These are phyloP conservation scores for Pseudolaguvia tuberculata DNA, from an alignment of 2,113 vertebrate species.

Conservation along the genomic window DNA sequence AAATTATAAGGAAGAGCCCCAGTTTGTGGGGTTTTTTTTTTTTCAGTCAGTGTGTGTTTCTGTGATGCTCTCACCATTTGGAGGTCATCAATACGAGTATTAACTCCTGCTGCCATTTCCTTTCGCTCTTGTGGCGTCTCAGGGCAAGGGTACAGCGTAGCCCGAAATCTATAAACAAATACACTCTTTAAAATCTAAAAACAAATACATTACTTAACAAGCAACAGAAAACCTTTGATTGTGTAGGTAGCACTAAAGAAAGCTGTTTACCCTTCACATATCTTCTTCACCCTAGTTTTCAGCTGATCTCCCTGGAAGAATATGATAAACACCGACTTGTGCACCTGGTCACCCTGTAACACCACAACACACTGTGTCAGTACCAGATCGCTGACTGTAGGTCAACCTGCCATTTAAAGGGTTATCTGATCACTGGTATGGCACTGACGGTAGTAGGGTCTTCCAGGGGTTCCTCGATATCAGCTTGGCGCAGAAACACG, in stretches of 20 bases:
- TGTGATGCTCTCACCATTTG: constrained; percentile 81
- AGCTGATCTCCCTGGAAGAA: constrained; percentile 98
- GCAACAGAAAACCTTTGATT: not conserved
- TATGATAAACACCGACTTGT: constrained; percentile 99
- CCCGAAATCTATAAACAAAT: constrained; percentile 78
- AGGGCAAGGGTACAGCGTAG: constrained; percentile 93
- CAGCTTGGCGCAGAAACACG: constrained; percentile 90
- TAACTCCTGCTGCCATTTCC: constrained; percentile 95
- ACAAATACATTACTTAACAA: not conserved
- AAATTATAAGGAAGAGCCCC: no score
- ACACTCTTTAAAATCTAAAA: not conserved
- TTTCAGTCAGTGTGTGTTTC: not conserved
- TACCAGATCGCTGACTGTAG: not conserved
- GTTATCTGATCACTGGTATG: not conserved
- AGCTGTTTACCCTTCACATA: constrained; percentile 89
- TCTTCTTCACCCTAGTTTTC: constrained; percentile 97
- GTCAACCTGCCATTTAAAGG: not conserved
- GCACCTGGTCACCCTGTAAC: constrained; percentile 85
- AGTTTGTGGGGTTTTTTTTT: no score
- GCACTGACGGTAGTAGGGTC: constrained; percentile 83
- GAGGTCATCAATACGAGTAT: constrained; percentile 95
- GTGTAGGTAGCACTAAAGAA: not conserved
- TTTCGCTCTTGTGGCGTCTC: constrained; percentile 94
- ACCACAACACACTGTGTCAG: not conserved
- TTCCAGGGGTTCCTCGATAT: constrained; percentile 92